A percentile compares a stretch with the other conserved stretches of the same genome.
Evolutionary conservation across 2,888 invertebrate species (phyloP).

Genomic region (Creontiades dilutus): DNA sequence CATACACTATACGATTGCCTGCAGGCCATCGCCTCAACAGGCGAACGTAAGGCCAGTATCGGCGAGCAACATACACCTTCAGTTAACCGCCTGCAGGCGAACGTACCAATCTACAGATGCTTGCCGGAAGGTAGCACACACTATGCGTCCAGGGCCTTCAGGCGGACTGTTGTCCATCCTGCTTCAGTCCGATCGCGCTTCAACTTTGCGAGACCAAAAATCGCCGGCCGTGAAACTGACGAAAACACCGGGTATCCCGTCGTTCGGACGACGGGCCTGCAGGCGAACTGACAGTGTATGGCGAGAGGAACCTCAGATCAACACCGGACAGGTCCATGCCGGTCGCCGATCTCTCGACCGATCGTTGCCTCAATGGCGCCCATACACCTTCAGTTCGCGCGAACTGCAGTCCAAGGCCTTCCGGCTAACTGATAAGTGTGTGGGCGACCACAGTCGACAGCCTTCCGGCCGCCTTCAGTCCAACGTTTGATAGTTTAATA

Average conservation of each 20-base stretch:
- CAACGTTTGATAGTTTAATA: not conserved
- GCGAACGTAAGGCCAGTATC: slow-evolving; percentile 38
- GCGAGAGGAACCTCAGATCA: not conserved
- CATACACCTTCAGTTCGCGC: slow-evolving; percentile 4
- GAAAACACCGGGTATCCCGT: not conserved
- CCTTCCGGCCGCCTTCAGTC: not conserved
- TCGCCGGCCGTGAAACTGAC: slow-evolving; percentile 29
- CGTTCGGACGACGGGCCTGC: slow-evolving; percentile 29
- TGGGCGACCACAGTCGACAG: slow-evolving; percentile 5
- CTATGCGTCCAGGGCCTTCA: slow-evolving; percentile 48
- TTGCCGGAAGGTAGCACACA: slow-evolving; percentile 26
- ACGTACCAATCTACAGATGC: slow-evolving; percentile 46
- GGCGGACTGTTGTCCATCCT: slow-evolving; percentile 38
- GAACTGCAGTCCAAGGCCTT: not conserved
- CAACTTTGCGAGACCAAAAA: not conserved
- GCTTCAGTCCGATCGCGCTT: slow-evolving; percentile 57
- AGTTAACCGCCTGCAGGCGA: slow-evolving; percentile 61
- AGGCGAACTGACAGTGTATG: slow-evolving; percentile 26
- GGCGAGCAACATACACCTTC: slow-evolving; percentile 35
- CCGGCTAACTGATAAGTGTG: not conserved
- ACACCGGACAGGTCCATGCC: not conserved
- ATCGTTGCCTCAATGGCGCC: not conserved
- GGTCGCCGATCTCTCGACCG: not conserved
- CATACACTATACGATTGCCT: slow-evolving; percentile 24
- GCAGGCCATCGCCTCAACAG: slow-evolving; percentile 59